These are phyloP conservation scores for Pteronotus mesoamericanus DNA, from an alignment of 2,797 vertebrate genomes.

Conservation along the genomic window DNA sequence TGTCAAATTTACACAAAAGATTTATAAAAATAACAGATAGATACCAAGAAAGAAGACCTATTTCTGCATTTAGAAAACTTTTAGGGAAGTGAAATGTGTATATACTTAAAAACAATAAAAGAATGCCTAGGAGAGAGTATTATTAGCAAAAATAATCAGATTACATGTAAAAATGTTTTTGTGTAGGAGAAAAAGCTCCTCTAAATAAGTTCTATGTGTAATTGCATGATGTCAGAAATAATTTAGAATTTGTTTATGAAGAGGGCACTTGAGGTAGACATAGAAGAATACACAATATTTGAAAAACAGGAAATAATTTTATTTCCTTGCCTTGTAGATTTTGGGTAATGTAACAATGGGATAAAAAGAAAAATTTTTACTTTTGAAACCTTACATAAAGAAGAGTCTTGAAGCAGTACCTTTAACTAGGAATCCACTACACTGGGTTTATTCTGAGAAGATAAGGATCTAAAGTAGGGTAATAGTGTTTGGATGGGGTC, in stretches of 20 bases:
- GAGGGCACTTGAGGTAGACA: background rate
- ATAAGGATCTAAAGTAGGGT: background rate
- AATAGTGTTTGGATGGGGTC: background rate
- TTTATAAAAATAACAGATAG: background rate
- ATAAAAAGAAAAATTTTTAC: background rate
- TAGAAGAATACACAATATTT: background rate
- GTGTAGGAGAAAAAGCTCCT: background rate
- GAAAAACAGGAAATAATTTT: background rate
- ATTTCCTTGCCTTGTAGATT: background rate
- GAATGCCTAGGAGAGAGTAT: background rate
- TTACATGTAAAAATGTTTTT: background rate
- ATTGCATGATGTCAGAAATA: background rate
- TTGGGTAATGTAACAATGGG: background rate
- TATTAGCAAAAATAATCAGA: background rate
- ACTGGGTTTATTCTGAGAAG: background rate
- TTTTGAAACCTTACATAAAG: background rate
- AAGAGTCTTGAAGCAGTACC: background rate
- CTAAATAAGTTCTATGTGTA: background rate
- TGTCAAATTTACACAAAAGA: background rate
- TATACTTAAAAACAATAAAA: background rate
- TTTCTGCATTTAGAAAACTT: background rate
- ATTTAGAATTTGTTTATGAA: background rate
- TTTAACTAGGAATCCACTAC: background rate
- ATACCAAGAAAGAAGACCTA: background rate
- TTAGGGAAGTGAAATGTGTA: background rate